These are phyloP conservation scores for Lamellibrachia luymesi DNA, from an alignment of 1,140 invertebrate species.

Conservation along the genomic window DNA sequence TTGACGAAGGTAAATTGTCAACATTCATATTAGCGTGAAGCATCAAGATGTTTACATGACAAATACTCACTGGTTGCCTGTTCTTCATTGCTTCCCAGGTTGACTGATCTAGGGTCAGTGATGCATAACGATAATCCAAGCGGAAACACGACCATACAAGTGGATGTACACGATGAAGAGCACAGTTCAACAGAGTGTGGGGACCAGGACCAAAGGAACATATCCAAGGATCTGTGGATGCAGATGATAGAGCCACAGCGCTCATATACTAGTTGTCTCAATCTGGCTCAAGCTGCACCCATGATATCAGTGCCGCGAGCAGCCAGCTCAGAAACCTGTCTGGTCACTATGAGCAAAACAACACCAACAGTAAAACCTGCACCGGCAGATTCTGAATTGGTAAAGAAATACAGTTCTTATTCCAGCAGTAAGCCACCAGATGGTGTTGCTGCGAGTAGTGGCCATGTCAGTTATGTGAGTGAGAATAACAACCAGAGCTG, in stretches of 20 bases:
- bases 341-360: neutral
- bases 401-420: neutral
- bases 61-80: neutral
- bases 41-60: neutral
- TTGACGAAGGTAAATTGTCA: too few relatives aligned
- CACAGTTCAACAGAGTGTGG: neutral
- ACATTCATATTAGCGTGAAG: too few relatives aligned
- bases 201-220: neutral
- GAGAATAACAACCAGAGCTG: neutral
- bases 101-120: constrained; percentile 57
- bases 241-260: neutral
- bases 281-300: neutral
- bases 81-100: constrained; percentile 32
- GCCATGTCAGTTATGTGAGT: neutral
- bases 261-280: neutral
- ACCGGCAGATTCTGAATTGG: neutral
- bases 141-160: neutral
- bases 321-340: neutral
- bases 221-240: neutral
- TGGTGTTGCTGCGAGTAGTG: neutral
- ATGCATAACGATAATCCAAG: neutral
- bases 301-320: neutral
- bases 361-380: neutral
- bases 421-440: neutral
- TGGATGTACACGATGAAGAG: neutral